Conservation (phyloP, 1,140 invertebrate genomes). For the Trichomalopsis sarcophagae region DNA sequence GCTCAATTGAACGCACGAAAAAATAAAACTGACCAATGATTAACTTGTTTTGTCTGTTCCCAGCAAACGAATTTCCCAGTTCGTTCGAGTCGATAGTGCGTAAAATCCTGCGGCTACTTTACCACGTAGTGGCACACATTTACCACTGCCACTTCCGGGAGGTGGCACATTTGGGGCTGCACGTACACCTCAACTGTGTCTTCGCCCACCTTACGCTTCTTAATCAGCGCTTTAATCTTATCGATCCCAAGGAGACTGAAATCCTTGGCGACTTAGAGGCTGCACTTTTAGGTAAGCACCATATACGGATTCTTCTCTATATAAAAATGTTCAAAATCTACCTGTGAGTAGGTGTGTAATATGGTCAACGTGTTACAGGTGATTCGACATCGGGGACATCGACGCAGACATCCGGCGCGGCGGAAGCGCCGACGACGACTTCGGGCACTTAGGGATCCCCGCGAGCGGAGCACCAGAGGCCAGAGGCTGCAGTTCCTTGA, state of each 20-base stretch:
- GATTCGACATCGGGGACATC: constrained; percentile 66
- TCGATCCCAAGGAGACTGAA: constrained; percentile 97
- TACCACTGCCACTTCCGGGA: constrained; percentile 98
- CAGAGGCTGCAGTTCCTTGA: constrained; percentile 69
- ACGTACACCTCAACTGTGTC: constrained; percentile 96
- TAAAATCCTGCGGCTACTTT: constrained; percentile 96
- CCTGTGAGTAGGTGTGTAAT: not conserved
- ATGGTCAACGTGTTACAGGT: constrained; percentile 54
- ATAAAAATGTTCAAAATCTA: constrained; percentile 29
- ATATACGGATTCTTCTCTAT: constrained; percentile 18
- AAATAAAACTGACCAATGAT: not conserved
- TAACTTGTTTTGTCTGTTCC: constrained; percentile 60
- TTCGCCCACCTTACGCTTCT: constrained; percentile 96
- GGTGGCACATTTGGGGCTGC: constrained; percentile 92
- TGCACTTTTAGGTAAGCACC: constrained; percentile 77
- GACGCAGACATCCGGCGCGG: constrained; percentile 61
- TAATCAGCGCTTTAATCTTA: constrained; percentile 93
- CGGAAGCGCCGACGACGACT: constrained; percentile 66
- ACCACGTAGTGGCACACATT: constrained; percentile 97
- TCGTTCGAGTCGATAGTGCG: constrained; percentile 96
- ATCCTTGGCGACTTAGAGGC: constrained; percentile 90
- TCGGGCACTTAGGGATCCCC: constrained; percentile 53
- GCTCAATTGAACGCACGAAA: not conserved
- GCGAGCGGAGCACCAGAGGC: constrained; percentile 55
- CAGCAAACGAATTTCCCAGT: constrained; percentile 95